Percentiles rank a stretch among this genome's conserved stretches.
Evolutionary conservation across 1,140 invertebrate genomes (phyloP).

Genomic region (Drosophila pachea): DNA sequence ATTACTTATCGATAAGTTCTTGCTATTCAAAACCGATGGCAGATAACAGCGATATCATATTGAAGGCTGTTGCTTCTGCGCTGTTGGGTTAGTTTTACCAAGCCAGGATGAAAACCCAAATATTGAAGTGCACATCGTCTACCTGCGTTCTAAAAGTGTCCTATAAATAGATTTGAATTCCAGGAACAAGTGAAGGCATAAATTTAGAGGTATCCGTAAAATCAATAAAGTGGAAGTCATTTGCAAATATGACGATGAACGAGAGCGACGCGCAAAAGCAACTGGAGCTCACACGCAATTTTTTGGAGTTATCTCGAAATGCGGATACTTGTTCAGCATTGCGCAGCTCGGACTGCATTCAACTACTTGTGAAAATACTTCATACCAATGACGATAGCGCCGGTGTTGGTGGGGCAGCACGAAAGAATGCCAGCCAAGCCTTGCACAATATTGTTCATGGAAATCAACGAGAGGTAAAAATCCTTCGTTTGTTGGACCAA

Average conservation of each 20-base stretch:
- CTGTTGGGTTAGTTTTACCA: constrained; percentile 21
- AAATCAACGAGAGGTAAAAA: constrained; percentile 91
- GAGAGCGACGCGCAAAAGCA: constrained; percentile 81
- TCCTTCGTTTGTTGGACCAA: constrained; percentile 90
- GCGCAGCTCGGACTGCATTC: constrained; percentile 94
- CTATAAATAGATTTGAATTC: constrained; percentile 19
- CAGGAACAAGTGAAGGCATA: constrained; percentile 10
- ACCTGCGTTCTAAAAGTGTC: constrained; percentile 25
- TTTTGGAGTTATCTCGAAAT: constrained; percentile 93
- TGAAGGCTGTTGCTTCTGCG: constrained; percentile 44
- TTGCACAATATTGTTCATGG: constrained; percentile 95
- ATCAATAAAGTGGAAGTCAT: constrained; percentile 20
- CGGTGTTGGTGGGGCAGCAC: constrained; percentile 53
- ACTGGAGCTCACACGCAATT: constrained; percentile 91
- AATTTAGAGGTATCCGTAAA: not conserved
- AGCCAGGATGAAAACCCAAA: not conserved
- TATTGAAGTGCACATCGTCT: not conserved
- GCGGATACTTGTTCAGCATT: constrained; percentile 94
- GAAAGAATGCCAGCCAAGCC: constrained; percentile 88
- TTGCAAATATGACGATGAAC: constrained; percentile 58
- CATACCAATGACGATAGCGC: constrained; percentile 83
- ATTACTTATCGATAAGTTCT: constrained; percentile 25
- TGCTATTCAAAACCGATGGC: constrained; percentile 29
- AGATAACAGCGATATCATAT: constrained; percentile 19
- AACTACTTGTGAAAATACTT: constrained; percentile 93